These are phyloP conservation scores for Tryphoninae sp. DNA, from an alignment of 2,888 invertebrate species.

Conservation along the genomic window DNA sequence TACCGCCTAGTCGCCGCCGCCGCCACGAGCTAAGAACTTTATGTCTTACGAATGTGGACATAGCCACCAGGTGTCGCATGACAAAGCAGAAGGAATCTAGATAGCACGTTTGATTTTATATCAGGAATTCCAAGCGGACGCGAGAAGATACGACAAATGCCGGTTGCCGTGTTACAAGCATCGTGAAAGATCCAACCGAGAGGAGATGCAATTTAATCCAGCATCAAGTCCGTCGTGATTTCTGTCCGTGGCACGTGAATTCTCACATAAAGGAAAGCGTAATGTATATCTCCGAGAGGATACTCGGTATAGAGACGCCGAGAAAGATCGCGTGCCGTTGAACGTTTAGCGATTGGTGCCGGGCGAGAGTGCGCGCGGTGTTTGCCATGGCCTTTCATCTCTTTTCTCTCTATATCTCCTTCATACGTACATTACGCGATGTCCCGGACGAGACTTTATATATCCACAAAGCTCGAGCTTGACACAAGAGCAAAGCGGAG, in stretches of 20 bases:
- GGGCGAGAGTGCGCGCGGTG: constrained; percentile 50
- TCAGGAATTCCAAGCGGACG: background rate
- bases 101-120: background rate
- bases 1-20: background rate
- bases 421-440: constrained; percentile 41
- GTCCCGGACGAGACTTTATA: constrained; percentile 42
- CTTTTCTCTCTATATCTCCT: constrained; percentile 44
- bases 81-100: background rate
- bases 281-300: constrained; percentile 29
- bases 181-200: background rate
- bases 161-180: background rate
- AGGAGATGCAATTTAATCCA: constrained; percentile 14
- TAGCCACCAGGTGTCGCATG: constrained; percentile 6
- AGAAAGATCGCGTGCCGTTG: constrained; percentile 65
- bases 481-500: constrained; percentile 41
- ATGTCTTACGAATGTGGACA: background rate
- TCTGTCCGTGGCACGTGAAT: constrained; percentile 43
- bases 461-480: constrained; percentile 32
- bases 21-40: background rate
- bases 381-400: constrained; percentile 57
- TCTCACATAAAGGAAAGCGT: constrained; percentile 26
- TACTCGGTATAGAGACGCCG: constrained; percentile 45
- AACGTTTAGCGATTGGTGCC: constrained; percentile 66
- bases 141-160: background rate
- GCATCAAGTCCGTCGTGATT: constrained; percentile 36